Evolutionary conservation across 2,888 invertebrate species (phyloP).

Genomic region (Tridacna crocea): DNA sequence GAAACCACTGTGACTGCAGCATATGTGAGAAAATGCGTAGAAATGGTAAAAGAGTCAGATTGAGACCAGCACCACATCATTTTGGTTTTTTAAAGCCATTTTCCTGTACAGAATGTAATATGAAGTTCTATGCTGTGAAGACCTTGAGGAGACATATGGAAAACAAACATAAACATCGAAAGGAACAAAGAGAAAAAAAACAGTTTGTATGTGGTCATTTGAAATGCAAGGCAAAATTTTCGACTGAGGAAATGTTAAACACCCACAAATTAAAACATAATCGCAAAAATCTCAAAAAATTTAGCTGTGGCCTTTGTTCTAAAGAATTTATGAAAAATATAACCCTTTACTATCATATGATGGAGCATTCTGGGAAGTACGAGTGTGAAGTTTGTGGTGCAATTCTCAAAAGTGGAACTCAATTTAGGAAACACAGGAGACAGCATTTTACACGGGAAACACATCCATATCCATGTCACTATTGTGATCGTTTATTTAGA

Average conservation of each 20-base stretch:
- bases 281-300: background rate
- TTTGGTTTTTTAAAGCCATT: background rate
- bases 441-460: background rate
- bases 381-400: conserved; percentile 1
- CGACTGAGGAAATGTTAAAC: too few relatives aligned
- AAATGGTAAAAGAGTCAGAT: too few relatives aligned
- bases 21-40: too few relatives aligned
- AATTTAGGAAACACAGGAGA: background rate
- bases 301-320: background rate
- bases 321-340: background rate
- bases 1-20: too few relatives aligned
- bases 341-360: background rate
- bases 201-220: too few relatives aligned
- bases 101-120: conserved; percentile 1
- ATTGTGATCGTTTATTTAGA: background rate
- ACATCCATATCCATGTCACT: background rate
- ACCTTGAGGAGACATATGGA: background rate
- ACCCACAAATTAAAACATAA: background rate
- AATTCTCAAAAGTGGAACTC: background rate
- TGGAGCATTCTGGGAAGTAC: background rate
- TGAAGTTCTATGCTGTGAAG: background rate
- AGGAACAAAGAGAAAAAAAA: too few relatives aligned
- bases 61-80: too few relatives aligned
- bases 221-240: too few relatives aligned
- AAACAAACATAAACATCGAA: too few relatives aligned